phyloP scores from a whole-genome alignment of 2,797 vertebrate species.

The Galago senegalensis region DNA sequence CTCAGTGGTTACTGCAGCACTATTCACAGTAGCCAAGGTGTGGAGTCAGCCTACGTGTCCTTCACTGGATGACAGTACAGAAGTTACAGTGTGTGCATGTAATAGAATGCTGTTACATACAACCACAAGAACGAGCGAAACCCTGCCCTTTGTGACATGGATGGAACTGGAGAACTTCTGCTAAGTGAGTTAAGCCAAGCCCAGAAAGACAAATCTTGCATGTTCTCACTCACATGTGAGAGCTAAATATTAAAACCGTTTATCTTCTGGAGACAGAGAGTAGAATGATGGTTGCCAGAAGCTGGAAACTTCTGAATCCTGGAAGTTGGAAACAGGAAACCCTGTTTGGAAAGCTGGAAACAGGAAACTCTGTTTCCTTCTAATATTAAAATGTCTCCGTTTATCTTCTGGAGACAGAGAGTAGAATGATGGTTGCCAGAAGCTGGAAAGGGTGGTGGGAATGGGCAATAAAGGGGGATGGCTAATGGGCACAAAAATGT shows the following conservation, averaged over 20 bases:
- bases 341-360: too few species aligned
- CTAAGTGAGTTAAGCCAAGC: neutral
- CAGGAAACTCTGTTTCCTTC: too few species aligned
- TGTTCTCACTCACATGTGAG: neutral
- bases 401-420: neutral
- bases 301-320: too few species aligned
- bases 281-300: neutral
- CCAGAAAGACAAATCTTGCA: neutral
- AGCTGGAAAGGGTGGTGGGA: too few species aligned
- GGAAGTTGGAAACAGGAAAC: too few species aligned
- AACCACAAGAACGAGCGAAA: neutral
- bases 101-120: neutral
- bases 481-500: neutral
- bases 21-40: too few species aligned
- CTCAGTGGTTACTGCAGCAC: neutral
- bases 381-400: neutral
- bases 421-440: neutral
- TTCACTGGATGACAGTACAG: neutral
- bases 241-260: neutral
- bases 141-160: neutral
- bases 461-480: neutral
- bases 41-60: neutral
- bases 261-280: neutral
- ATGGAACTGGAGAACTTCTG: neutral
- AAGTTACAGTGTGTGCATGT: neutral